Evolutionary conservation across 2,797 vertebrate genomes (phyloP).

Genomic region (Myotis vivesi): DNA sequence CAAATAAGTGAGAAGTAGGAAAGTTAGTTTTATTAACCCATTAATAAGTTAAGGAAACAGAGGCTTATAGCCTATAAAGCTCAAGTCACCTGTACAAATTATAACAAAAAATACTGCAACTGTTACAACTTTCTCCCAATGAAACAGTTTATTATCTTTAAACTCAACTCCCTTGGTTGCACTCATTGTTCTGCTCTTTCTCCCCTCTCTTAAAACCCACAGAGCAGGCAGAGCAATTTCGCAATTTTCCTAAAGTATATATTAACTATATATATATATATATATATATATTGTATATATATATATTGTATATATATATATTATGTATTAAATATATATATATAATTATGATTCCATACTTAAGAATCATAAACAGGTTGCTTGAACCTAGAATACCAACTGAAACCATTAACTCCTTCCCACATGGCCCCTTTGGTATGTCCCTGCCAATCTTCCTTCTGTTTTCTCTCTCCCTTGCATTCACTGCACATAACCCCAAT

Average conservation of each 20-base stretch:
- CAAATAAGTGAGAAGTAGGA: background rate
- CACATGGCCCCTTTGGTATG: too few species aligned
- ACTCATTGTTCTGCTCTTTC: background rate
- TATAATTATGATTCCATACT: too few species aligned
- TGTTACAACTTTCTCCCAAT: background rate
- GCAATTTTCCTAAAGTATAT: background rate
- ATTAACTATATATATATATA: background rate
- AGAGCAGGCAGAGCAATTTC: background rate
- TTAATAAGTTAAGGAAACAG: background rate
- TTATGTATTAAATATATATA: too few species aligned
- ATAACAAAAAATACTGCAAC: background rate
- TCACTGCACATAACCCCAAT: background rate
- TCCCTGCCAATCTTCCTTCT: too few species aligned
- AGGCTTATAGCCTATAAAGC: background rate
- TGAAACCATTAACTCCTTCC: background rate
- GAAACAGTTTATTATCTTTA: background rate
- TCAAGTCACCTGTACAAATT: background rate
- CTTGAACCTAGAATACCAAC: background rate
- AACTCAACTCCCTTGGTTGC: accelerated
- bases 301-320: background rate
- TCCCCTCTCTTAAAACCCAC: background rate
- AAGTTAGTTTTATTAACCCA: background rate
- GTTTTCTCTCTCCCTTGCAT: background rate
- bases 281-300: background rate
- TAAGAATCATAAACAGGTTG: too few species aligned